These are phyloP conservation scores for Agrotis clavis DNA, from an alignment of 2,888 invertebrate genomes.

Conservation along the genomic window DNA sequence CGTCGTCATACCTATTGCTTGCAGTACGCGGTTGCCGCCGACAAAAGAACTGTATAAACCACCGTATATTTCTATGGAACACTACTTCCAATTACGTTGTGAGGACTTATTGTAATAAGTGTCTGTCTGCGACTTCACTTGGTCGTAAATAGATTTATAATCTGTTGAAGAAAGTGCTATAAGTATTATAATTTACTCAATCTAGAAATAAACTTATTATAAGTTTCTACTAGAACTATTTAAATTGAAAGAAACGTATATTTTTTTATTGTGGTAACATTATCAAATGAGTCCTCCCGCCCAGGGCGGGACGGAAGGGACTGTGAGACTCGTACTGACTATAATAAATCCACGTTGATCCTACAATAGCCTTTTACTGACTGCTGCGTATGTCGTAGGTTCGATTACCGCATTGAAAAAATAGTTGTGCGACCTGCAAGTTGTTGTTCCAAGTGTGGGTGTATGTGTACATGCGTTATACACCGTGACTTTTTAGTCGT, in stretches of 20 bases:
- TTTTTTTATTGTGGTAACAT: too few species aligned
- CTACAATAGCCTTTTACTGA: too few species aligned
- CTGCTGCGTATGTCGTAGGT: too few species aligned
- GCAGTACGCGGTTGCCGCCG: slow-evolving; percentile 37
- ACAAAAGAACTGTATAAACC: slow-evolving; percentile 59
- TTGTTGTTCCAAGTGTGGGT: too few species aligned
- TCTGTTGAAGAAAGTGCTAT: neutral
- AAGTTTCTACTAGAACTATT: neutral
- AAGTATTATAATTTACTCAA: neutral
- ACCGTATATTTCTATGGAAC: slow-evolving; percentile 43
- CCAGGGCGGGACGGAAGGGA: too few species aligned
- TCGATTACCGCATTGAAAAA: too few species aligned
- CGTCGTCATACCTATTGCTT: slow-evolving; percentile 43
- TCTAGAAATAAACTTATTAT: neutral
- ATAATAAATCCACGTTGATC: too few species aligned
- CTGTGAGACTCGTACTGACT: too few species aligned
- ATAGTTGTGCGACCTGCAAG: too few species aligned
- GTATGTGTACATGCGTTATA: too few species aligned
- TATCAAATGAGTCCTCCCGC: too few species aligned
- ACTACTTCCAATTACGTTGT: slow-evolving; percentile 44
- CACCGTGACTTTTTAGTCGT: too few species aligned
- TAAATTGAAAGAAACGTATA: neutral
- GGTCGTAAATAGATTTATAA: slow-evolving; percentile 1
- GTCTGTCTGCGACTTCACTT: slow-evolving; percentile 15
- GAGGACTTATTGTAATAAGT: slow-evolving; percentile 25